phyloP scores from a whole-genome alignment of 2,113 vertebrate genomes.

The Alosa alosa region DNA sequence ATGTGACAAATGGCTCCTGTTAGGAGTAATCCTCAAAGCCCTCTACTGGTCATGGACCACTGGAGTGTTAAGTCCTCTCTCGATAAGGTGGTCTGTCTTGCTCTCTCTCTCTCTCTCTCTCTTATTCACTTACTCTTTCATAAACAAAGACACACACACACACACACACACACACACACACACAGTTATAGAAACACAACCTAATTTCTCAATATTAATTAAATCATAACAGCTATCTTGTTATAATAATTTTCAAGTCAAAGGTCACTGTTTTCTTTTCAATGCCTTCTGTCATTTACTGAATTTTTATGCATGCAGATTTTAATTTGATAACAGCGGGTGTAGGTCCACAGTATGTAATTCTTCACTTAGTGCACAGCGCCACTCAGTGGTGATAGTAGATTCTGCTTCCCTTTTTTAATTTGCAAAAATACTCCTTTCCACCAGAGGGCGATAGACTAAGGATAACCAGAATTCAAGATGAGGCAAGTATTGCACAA shows the following conservation, averaged over 20 bases:
- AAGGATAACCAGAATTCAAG: neutral
- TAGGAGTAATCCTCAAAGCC: constrained; percentile 11
- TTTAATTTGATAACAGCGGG: neutral
- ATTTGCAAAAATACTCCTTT: neutral
- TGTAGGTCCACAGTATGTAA: neutral
- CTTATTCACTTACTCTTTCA: too few relatives aligned
- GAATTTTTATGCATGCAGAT: neutral
- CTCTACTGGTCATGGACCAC: constrained; percentile 10
- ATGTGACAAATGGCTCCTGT: constrained; percentile 3
- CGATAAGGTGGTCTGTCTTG: neutral
- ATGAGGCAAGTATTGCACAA: neutral
- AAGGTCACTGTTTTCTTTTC: neutral
- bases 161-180: too few relatives aligned
- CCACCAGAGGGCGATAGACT: neutral
- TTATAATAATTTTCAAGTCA: neutral
- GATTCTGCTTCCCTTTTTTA: neutral
- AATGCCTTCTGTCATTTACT: neutral
- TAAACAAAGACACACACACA: too few relatives aligned
- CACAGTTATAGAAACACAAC: too few relatives aligned
- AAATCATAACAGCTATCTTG: too few relatives aligned
- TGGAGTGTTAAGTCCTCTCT: neutral
- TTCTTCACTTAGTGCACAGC: neutral
- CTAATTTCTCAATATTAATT: too few relatives aligned
- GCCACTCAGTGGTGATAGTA: neutral
- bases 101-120: too few relatives aligned